Conservation (phyloP, 2,888 invertebrate genomes). For the Yponomeuta evonymella region DNA sequence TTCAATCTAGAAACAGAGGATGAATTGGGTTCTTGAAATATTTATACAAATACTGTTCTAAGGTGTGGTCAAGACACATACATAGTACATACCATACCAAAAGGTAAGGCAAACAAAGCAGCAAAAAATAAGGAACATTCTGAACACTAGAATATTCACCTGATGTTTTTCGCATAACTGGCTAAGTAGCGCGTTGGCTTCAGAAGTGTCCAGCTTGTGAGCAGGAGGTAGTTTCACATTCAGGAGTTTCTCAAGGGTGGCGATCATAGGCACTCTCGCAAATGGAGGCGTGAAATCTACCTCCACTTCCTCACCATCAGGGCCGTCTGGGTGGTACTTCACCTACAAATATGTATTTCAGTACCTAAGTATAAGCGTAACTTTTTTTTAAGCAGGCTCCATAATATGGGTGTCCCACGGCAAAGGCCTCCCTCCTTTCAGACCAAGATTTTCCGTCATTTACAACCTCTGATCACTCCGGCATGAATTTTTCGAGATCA, state of each 20-base stretch:
- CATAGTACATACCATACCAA: too few relatives aligned
- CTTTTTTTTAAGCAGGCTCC: not conserved
- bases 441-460: too few relatives aligned
- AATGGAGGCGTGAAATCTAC: slow-evolving; percentile 99
- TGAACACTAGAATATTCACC: slow-evolving; percentile 30
- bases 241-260: slow-evolving; percentile 89
- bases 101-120: too few relatives aligned
- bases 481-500: too few relatives aligned
- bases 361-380: slow-evolving; percentile 11
- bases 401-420: too few relatives aligned
- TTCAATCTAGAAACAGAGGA: slow-evolving; percentile 81
- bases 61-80: too few relatives aligned
- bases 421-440: too few relatives aligned
- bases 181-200: slow-evolving; percentile 85
- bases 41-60: too few relatives aligned
- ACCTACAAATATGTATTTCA: slow-evolving; percentile 43
- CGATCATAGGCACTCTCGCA: slow-evolving; percentile 92
- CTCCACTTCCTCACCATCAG: slow-evolving; percentile 86
- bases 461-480: too few relatives aligned
- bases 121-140: too few relatives aligned
- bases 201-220: slow-evolving; percentile 79
- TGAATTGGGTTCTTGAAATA: slow-evolving; percentile 21
- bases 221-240: slow-evolving; percentile 84
- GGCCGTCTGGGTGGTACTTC: slow-evolving; percentile 94
- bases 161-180: slow-evolving; percentile 86